A percentile compares a stretch with the other conserved stretches of the same genome.
Conservation (phyloP, 2,888 invertebrate genomes). For the Malacosoma neustria region DNA sequence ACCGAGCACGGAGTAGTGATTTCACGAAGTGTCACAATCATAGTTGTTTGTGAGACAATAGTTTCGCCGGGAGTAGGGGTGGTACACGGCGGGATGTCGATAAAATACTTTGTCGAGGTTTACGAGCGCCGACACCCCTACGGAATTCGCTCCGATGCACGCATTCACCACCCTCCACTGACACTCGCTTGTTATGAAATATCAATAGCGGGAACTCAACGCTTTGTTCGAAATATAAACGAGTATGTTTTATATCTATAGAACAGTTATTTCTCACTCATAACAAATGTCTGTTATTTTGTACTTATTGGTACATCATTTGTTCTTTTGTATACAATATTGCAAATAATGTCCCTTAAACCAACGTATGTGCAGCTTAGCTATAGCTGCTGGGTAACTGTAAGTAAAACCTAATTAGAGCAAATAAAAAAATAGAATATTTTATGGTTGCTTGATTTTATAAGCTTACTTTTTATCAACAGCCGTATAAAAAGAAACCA, state of each 20-base stretch:
- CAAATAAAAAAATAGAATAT: not conserved
- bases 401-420: too few species aligned
- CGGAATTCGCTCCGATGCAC: conserved; percentile 28
- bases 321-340: not conserved
- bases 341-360: not conserved
- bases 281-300: not conserved
- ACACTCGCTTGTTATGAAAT: conserved; percentile 55
- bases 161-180: conserved; percentile 33
- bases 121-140: conserved; percentile 54
- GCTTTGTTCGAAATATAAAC: conserved; percentile 15
- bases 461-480: not conserved
- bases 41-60: conserved; percentile 55
- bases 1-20: conserved; percentile 53
- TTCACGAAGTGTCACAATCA: conserved; percentile 63
- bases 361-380: not conserved
- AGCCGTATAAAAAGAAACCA: not conserved
- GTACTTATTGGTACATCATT: not conserved
- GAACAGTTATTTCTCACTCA: not conserved
- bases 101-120: conserved; percentile 65
- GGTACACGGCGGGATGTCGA: conserved; percentile 43
- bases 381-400: too few species aligned
- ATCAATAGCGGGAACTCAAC: conserved; percentile 37
- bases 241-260: conserved; percentile 3
- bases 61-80: conserved; percentile 40
- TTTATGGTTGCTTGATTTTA: not conserved